Conservation (phyloP, 2,888 invertebrate genomes). For the Tenthredo scrophulariae region DNA sequence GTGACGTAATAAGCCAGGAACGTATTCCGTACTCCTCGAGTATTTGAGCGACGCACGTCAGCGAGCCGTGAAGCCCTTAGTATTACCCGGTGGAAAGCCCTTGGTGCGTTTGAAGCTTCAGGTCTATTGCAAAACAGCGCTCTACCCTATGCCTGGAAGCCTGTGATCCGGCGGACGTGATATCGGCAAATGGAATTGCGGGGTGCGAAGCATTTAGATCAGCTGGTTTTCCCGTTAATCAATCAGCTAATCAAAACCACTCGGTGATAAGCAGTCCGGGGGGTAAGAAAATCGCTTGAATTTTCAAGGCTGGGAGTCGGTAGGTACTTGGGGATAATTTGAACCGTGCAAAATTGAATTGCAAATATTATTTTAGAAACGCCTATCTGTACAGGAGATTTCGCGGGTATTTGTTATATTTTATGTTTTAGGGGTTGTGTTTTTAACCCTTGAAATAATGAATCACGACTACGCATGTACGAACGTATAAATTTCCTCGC, state of each 20-base stretch:
- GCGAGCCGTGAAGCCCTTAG: slow-evolving; percentile 34
- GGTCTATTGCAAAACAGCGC: neutral
- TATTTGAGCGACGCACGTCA: slow-evolving; percentile 18
- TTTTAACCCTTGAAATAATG: neutral
- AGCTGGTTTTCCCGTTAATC: neutral
- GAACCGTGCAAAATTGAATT: slow-evolving; percentile 5
- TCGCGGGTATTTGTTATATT: neutral
- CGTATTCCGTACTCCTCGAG: neutral
- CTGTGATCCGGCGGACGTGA: neutral
- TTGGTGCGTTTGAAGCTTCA: neutral
- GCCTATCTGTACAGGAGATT: neutral
- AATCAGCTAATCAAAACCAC: slow-evolving; percentile 29
- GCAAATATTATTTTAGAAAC: neutral
- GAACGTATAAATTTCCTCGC: neutral
- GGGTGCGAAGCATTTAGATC: neutral
- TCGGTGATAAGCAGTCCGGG: neutral
- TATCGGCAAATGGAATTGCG: neutral
- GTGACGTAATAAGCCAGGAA: slow-evolving; percentile 31
- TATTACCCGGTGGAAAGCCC: neutral
- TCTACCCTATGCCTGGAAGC: neutral
- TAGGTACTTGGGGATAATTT: neutral
- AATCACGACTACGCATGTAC: neutral
- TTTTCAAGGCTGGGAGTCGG: neutral
- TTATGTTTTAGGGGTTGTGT: neutral
- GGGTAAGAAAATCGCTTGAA: neutral